Percentiles rank a stretch among this genome's conserved stretches.
These are phyloP conservation scores for Drosophila sproati DNA, from an alignment of 1,140 invertebrate genomes.

Conservation along the genomic window DNA sequence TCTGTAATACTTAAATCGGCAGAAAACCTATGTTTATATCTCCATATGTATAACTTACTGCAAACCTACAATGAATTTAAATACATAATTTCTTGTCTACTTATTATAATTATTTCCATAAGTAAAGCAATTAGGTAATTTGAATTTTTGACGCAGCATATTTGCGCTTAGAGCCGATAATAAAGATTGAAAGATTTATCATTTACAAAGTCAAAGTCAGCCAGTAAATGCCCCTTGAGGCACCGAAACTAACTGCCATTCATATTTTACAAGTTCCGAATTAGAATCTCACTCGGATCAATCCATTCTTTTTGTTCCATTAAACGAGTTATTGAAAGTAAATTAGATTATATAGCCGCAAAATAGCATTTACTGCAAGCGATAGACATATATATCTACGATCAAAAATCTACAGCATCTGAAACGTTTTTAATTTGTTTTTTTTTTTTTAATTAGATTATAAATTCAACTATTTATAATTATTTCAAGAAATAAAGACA, in stretches of 20 bases:
- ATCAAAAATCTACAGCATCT: not conserved
- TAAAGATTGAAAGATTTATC: too few relatives aligned
- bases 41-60: slow-evolving; percentile 23
- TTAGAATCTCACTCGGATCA: not conserved
- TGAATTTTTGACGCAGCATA: slow-evolving; percentile 12
- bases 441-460: slow-evolving; percentile 34
- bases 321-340: too few relatives aligned
- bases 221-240: not conserved
- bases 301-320: not conserved
- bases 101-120: slow-evolving; percentile 57
- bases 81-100: slow-evolving; percentile 62
- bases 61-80: slow-evolving; percentile 13
- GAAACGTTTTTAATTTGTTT: not conserved
- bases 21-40: slow-evolving; percentile 13
- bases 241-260: slow-evolving; percentile 27
- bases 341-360: too few relatives aligned
- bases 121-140: slow-evolving; percentile 80
- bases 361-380: not conserved
- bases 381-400: not conserved
- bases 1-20: slow-evolving; percentile 37
- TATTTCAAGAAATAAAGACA: slow-evolving; percentile 37
- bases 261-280: not conserved
- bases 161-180: too few relatives aligned
- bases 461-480: slow-evolving; percentile 16
- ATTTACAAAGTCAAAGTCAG: not conserved